These are phyloP conservation scores for Amorpha juglandis DNA, from an alignment of 2,888 invertebrate genomes.

Conservation along the genomic window DNA sequence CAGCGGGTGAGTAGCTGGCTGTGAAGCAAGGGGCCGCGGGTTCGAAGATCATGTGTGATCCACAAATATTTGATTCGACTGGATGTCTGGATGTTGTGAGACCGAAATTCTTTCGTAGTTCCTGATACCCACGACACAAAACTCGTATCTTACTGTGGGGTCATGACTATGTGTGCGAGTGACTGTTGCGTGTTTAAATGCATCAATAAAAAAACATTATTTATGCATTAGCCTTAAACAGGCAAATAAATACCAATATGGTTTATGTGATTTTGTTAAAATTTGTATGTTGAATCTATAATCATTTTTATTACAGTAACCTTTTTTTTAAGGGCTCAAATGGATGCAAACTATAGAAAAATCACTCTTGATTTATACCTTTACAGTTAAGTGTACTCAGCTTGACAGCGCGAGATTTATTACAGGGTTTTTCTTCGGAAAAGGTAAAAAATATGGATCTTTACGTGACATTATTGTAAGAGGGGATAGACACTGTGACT, in stretches of 20 bases:
- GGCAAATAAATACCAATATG: not conserved
- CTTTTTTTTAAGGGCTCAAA: slow-evolving; percentile 36
- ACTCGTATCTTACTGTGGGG: too few relatives aligned
- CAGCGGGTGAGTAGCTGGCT: too few relatives aligned
- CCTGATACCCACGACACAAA: too few relatives aligned
- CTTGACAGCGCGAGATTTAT: slow-evolving; percentile 74
- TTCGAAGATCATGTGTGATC: too few relatives aligned
- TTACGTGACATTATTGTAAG: slow-evolving; percentile 31
- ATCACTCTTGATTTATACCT: slow-evolving; percentile 67
- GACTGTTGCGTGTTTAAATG: too few relatives aligned
- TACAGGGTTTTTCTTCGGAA: slow-evolving; percentile 59
- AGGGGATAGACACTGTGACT: not conserved
- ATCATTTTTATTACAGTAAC: slow-evolving; percentile 16
- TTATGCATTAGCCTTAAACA: not conserved
- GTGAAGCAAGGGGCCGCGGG: too few relatives aligned
- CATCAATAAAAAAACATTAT: not conserved
- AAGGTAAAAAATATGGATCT: slow-evolving; percentile 51
- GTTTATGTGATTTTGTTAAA: not conserved
- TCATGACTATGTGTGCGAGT: too few relatives aligned
- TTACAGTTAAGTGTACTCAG: slow-evolving; percentile 62
- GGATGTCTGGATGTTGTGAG: too few relatives aligned
- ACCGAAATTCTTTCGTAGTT: too few relatives aligned
- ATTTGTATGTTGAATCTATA: not conserved
- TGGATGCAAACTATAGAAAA: slow-evolving; percentile 58
- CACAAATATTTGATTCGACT: too few relatives aligned